A percentile compares a stretch with the other conserved stretches of the same genome.
Evolutionary conservation across 2,888 invertebrate species (phyloP).

Genomic region (Baronia brevicornis): DNA sequence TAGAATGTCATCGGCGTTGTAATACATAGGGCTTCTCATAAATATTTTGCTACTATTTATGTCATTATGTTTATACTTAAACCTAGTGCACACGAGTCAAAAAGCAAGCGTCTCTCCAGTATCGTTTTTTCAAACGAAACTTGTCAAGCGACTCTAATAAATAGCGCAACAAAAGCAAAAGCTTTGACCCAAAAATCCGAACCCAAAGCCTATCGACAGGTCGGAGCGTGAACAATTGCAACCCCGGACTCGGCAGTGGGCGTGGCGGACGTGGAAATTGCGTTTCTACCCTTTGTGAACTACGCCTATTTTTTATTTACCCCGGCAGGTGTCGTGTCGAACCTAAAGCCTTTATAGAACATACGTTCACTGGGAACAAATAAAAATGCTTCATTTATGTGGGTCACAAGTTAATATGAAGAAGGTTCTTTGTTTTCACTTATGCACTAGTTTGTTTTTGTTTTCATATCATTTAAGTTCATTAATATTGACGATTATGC

Average conservation of each 20-base stretch:
- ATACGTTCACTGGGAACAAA: constrained; percentile 17
- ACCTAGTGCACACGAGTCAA: constrained; percentile 11
- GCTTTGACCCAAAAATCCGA: constrained; percentile 35
- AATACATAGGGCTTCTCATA: too few relatives aligned
- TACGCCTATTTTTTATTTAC: constrained; percentile 31
- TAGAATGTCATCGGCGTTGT: too few relatives aligned
- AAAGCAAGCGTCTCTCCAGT: constrained; percentile 15
- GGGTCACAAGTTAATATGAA: constrained; percentile 11
- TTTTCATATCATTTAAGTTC: constrained; percentile 2
- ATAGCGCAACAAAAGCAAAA: constrained; percentile 32
- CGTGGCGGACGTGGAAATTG: constrained; percentile 39
- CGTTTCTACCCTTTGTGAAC: constrained; percentile 35
- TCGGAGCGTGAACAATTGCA: constrained; percentile 18
- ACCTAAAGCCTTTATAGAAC: constrained; percentile 19
- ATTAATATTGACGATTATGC: too few relatives aligned
- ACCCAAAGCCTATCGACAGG: constrained; percentile 27
- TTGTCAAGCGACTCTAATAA: constrained; percentile 26
- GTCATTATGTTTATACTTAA: too few relatives aligned
- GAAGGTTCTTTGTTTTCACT: too few relatives aligned
- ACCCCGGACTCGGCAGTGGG: constrained; percentile 21
- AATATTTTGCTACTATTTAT: too few relatives aligned
- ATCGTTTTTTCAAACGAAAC: constrained; percentile 24
- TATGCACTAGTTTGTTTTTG: constrained; percentile 12
- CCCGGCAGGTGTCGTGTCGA: constrained; percentile 31
- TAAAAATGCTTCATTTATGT: constrained; percentile 18